Percentiles rank a stretch among this genome's conserved stretches.
Evolutionary conservation across 2,888 invertebrate genomes (phyloP).

Genomic region (Lasioglossum figueresi): DNA sequence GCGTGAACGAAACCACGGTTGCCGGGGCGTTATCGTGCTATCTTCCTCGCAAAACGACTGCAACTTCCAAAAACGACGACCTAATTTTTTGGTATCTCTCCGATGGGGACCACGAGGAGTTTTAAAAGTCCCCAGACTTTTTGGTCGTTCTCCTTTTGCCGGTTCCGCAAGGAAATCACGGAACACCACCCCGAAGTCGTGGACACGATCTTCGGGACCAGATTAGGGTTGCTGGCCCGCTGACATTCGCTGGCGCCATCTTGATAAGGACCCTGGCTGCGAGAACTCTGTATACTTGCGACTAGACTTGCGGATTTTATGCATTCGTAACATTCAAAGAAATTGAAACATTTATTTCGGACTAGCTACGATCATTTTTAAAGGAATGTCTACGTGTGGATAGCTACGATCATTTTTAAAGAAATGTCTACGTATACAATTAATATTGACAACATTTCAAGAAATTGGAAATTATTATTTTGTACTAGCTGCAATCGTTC

Average conservation of each 20-base stretch:
- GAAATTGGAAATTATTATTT: too few relatives aligned
- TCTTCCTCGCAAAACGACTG: slow-evolving; percentile 56
- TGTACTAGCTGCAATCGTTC: not conserved
- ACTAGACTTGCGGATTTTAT: not conserved
- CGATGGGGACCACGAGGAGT: not conserved
- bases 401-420: not conserved
- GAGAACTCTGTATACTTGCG: not conserved
- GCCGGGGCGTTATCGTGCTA: slow-evolving; percentile 53
- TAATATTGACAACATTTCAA: too few relatives aligned
- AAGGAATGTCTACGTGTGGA: too few relatives aligned
- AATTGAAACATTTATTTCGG: not conserved
- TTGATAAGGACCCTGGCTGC: slow-evolving; percentile 21
- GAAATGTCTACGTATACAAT: too few relatives aligned
- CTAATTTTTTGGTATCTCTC: slow-evolving; percentile 56
- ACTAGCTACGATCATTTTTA: not conserved
- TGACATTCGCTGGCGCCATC: slow-evolving; percentile 10
- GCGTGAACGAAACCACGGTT: slow-evolving; percentile 46
- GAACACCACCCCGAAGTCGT: slow-evolving; percentile 2
- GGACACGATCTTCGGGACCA: slow-evolving; percentile 4
- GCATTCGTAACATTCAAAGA: not conserved
- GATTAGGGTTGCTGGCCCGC: not conserved
- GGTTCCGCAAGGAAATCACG: not conserved
- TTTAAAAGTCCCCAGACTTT: not conserved
- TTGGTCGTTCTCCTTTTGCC: not conserved
- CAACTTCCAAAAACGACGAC: slow-evolving; percentile 23